phyloP scores from a whole-genome alignment of 2,888 invertebrate genomes.

The Oligia latruncula region DNA sequence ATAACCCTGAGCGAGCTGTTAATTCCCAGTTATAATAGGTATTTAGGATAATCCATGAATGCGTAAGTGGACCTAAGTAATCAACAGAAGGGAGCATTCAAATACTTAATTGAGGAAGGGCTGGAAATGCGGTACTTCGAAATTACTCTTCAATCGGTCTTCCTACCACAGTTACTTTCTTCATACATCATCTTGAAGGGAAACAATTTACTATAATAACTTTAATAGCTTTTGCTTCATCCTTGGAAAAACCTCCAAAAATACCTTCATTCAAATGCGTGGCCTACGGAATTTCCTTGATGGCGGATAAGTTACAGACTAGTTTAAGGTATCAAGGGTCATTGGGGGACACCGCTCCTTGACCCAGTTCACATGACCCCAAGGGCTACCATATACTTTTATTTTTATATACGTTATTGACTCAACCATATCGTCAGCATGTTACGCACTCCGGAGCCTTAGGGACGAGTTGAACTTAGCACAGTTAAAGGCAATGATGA shows the following conservation, averaged over 20 bases:
- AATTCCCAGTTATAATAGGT: background rate
- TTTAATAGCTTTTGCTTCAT: background rate
- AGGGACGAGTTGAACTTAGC: no score
- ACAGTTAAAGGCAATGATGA: no score
- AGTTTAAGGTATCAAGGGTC: slow-evolving; percentile 35
- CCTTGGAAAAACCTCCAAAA: slow-evolving; percentile 23
- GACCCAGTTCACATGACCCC: slow-evolving; percentile 52
- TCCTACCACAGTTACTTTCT: background rate
- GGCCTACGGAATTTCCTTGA: slow-evolving; percentile 7
- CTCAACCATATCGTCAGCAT: no score
- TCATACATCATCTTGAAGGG: background rate
- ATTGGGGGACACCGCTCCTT: slow-evolving; percentile 48
- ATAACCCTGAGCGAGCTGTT: background rate
- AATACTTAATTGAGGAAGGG: background rate
- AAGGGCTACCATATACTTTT: background rate
- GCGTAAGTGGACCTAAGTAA: background rate
- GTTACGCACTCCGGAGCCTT: no score
- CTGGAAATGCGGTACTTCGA: background rate
- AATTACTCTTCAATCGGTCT: background rate
- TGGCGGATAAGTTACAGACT: slow-evolving; percentile 5
- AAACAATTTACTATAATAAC: background rate
- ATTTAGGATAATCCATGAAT: background rate
- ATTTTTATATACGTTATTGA: no score
- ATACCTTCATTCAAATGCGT: slow-evolving; percentile 31
- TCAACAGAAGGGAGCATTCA: background rate